phyloP scores from a whole-genome alignment of 2,113 vertebrate genomes.

The Oryzias melastigma region DNA sequence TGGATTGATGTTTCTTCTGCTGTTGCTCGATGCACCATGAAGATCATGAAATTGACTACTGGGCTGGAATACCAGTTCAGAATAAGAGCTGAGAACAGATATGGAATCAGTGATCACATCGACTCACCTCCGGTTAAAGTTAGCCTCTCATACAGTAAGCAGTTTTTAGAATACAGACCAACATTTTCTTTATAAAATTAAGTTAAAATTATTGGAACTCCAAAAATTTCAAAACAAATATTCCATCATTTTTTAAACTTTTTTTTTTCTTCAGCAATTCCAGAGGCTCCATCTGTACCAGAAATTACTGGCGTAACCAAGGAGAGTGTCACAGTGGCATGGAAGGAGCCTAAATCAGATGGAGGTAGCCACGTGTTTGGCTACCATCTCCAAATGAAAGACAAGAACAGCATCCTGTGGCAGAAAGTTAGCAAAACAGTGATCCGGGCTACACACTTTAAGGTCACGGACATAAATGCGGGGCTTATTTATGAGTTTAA shows the following conservation, averaged over 20 bases:
- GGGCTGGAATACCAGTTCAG: slow-evolving; percentile 98
- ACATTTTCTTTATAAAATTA: background rate
- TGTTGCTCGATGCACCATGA: slow-evolving; percentile 90
- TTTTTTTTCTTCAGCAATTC: slow-evolving; percentile 77
- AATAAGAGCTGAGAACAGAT: slow-evolving; percentile 96
- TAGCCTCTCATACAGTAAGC: slow-evolving; percentile 95
- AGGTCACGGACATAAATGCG: slow-evolving; percentile 86
- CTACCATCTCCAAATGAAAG: slow-evolving; percentile 98
- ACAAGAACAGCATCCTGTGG: slow-evolving; percentile 97
- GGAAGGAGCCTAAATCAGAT: slow-evolving; percentile 93
- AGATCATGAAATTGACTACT: slow-evolving; percentile 91
- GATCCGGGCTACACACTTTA: slow-evolving; percentile 94
- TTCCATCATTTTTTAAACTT: background rate
- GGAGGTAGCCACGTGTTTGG: slow-evolving; percentile 90
- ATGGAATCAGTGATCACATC: slow-evolving; percentile 93
- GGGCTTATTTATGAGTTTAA: slow-evolving; percentile 98
- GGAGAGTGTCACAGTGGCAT: slow-evolving; percentile 88
- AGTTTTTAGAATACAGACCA: background rate
- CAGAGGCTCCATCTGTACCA: slow-evolving; percentile 89
- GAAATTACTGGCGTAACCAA: slow-evolving; percentile 87
- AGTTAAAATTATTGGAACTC: background rate
- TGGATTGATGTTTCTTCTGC: slow-evolving; percentile 96
- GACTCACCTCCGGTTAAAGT: slow-evolving; percentile 87
- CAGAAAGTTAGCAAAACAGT: slow-evolving; percentile 91
- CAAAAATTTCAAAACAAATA: background rate